Evolutionary conservation across 2,888 invertebrate genomes (phyloP), one percentile per base, ranked within the genome.

Genomic region (Slavum lentiscoides): DNA sequence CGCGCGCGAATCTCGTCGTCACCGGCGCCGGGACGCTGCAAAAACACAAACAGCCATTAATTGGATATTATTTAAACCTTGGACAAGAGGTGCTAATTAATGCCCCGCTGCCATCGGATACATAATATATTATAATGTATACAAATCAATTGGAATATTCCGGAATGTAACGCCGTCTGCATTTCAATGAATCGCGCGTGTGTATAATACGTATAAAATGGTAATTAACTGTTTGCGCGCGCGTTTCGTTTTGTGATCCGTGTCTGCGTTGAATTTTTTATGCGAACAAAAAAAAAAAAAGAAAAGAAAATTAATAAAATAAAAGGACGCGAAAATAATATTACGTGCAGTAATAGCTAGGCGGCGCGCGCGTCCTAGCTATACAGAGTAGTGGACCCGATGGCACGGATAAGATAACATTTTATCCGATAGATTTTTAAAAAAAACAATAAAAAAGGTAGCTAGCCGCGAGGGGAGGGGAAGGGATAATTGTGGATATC

Each of bases 41-140:
- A 19, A 19, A 55, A 76, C 59, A 69, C 61, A 77, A 70, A 53
- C 77, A 7, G 17, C 23, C 61, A 23, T 77, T 62, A 62, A 80
- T 80, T 64, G 80, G 39, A 80, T 30, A 30, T 30, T n/a, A 23
- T 72, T 80, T 58, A 72, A 58, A 72, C 72, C 58, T 55, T 55
- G 64, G 70, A 80, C 80, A 80, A 72, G 64, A 64, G 13, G 64
- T 30, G 64, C 58, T 80, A 72, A 80, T 80, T 58, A 80, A 64
- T 53, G 69, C 37, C 43, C 61, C 69, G 61, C 43, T 11, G 69
- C 69, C 62, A 61, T 77, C 19, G 62, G 61, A 62, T 53, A 39
- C n/a, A n/a, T 55, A 64, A 74, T 49, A 49, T 13, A 49, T 49
- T 30, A 30, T 30, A 30, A n/a, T 23, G 17, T n/a, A 39, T 66